Evolutionary conservation across 2,888 invertebrate species (phyloP).

Genomic region (Anoncus sp.): DNA sequence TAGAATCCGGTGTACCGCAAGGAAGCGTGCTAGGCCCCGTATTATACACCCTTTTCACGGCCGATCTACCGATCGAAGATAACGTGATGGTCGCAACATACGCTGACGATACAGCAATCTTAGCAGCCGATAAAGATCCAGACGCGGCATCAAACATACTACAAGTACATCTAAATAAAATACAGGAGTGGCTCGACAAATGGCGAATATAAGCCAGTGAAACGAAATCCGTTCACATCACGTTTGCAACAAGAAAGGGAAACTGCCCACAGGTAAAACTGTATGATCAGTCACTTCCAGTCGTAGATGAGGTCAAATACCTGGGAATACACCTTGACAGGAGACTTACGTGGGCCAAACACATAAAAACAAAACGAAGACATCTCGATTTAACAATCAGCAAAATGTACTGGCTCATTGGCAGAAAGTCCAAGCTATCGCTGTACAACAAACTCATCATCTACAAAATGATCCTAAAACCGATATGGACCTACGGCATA

Average conservation of each 20-base stretch:
- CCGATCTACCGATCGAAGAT: slow-evolving; percentile 54
- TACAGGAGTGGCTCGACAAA: slow-evolving; percentile 60
- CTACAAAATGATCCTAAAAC: slow-evolving; percentile 56
- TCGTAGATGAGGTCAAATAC: no score
- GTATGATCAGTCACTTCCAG: slow-evolving; percentile 55
- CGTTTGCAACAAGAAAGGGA: slow-evolving; percentile 64
- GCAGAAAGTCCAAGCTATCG: slow-evolving; percentile 31
- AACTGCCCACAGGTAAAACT: slow-evolving; percentile 47
- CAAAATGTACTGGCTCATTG: slow-evolving; percentile 49
- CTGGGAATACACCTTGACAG: no score
- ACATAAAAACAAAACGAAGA: slow-evolving; percentile 42
- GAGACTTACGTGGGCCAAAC: slow-evolving; percentile 56
- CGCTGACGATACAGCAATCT: slow-evolving; percentile 65
- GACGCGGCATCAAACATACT: slow-evolving; percentile 40
- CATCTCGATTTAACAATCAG: slow-evolving; percentile 35
- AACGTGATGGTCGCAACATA: slow-evolving; percentile 60
- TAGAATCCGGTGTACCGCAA: slow-evolving; percentile 52
- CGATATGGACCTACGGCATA: slow-evolving; percentile 52
- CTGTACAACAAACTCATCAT: slow-evolving; percentile 46
- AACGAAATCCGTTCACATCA: slow-evolving; percentile 67
- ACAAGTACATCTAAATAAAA: slow-evolving; percentile 30
- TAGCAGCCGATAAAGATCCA: slow-evolving; percentile 49
- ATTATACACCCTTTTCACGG: slow-evolving; percentile 62
- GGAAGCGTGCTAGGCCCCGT: slow-evolving; percentile 66
- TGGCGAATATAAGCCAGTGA: slow-evolving; percentile 69